Evolutionary conservation across 1,140 invertebrate species (phyloP).

Genomic region (Sycophila sp.): DNA sequence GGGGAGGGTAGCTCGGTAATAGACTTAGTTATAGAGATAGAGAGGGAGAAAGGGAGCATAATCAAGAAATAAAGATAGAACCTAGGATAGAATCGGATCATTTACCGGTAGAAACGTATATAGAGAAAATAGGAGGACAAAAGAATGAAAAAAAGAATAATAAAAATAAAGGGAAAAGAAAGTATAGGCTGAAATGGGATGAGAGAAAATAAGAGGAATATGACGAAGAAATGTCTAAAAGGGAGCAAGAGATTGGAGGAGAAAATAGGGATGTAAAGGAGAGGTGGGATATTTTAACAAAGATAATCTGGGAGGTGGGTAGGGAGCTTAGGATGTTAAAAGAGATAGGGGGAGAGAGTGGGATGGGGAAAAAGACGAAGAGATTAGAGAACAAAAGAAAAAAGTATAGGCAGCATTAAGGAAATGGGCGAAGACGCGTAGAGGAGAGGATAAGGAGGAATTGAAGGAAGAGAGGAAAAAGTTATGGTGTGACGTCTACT

Average conservation of each 20-base stretch:
- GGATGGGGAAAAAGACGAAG: no score
- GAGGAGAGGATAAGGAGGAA: not conserved
- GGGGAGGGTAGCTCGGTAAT: not conserved
- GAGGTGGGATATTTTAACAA: no score
- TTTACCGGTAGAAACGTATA: constrained; percentile 21
- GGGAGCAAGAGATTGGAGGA: no score
- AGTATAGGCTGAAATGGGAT: not conserved
- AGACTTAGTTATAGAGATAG: not conserved
- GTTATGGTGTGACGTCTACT: no score
- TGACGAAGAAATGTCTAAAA: not conserved
- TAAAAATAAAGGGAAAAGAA: not conserved
- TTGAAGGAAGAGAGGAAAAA: no score
- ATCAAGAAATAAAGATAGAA: not conserved
- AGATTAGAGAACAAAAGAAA: not conserved
- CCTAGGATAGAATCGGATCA: constrained; percentile 32
- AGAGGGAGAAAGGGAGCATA: not conserved
- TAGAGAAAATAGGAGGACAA: not conserved
- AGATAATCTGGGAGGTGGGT: no score
- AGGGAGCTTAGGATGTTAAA: no score
- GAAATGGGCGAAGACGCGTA: not conserved
- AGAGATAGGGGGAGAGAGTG: no score
- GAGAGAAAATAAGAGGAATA: no score
- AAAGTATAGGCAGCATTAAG: not conserved
- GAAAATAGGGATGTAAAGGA: no score
- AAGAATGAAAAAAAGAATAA: not conserved